phyloP scores from a whole-genome alignment of 2,888 invertebrate species.

The Pycnomerus fuliginosus region DNA sequence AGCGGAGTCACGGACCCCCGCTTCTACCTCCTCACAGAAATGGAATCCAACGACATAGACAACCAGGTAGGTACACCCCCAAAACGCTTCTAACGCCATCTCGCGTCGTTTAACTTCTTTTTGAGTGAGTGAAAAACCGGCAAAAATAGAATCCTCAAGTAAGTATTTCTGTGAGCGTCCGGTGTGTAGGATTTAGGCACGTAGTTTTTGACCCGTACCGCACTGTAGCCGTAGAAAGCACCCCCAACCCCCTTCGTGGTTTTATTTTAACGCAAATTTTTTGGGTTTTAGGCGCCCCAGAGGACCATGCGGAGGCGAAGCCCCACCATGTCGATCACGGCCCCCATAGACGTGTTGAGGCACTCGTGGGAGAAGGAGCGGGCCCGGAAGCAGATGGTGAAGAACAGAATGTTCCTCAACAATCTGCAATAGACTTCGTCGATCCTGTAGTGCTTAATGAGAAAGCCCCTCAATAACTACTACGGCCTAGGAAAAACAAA shows the following conservation, averaged over 20 bases:
- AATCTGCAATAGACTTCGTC: slow-evolving; percentile 17
- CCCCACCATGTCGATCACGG: slow-evolving; percentile 35
- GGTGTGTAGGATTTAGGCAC: too few species aligned
- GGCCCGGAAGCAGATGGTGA: slow-evolving; percentile 27
- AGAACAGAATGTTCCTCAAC: slow-evolving; percentile 33
- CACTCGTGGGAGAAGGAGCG: slow-evolving; percentile 28
- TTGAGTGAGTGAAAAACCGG: too few species aligned
- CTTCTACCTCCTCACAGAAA: slow-evolving; percentile 52
- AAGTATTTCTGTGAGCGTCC: too few species aligned
- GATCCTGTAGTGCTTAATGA: slow-evolving; percentile 17
- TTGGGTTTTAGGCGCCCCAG: slow-evolving; percentile 7
- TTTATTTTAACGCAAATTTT: too few species aligned
- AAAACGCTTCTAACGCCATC: too few species aligned
- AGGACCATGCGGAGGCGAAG: slow-evolving; percentile 19
- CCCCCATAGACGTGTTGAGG: slow-evolving; percentile 26
- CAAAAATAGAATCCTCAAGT: too few species aligned
- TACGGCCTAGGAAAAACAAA: too few species aligned
- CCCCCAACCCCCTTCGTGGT: background rate
- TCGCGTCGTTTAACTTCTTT: too few species aligned
- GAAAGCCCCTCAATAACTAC: slow-evolving; percentile 19
- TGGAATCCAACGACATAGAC: slow-evolving; percentile 45
- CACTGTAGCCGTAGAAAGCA: too few species aligned
- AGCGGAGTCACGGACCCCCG: slow-evolving; percentile 49
- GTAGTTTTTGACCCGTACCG: too few species aligned
- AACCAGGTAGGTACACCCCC: slow-evolving; percentile 46